Evolutionary conservation across 2,888 invertebrate genomes (phyloP).

Genomic region (Drosophila ezoana): DNA sequence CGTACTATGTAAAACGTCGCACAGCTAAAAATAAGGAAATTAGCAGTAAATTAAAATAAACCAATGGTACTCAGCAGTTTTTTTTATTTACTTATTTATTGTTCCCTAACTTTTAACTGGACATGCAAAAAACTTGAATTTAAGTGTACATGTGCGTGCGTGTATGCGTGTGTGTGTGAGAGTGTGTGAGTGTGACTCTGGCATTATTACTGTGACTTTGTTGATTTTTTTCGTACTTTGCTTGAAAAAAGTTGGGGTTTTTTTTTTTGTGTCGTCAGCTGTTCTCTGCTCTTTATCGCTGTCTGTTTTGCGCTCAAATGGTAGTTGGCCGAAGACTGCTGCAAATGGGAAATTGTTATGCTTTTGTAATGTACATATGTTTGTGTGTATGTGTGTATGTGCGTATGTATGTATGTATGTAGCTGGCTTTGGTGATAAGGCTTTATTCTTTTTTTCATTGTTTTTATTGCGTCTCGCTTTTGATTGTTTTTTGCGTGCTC

Average conservation of each 20-base stretch:
- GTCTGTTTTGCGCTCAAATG: conserved; percentile 41
- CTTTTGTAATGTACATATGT: conserved; percentile 8
- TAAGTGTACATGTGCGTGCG: conserved; percentile 6
- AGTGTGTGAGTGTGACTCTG: conserved; percentile 18
- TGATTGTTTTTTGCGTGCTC: conserved; percentile 46
- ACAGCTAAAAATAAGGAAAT: conserved; percentile 13
- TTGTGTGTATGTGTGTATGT: conserved; percentile 16
- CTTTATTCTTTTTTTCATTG: conserved; percentile 25
- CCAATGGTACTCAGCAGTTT: conserved; percentile 60
- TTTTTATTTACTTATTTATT: conserved; percentile 10
- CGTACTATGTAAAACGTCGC: conserved; percentile 31
- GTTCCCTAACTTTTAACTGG: conserved; percentile 6
- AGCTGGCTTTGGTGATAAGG: conserved; percentile 34
- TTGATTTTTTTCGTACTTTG: conserved; percentile 21
- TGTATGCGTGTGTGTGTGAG: conserved; percentile 8
- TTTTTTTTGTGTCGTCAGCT: conserved; percentile 60
- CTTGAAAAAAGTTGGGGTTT: conserved; percentile 14
- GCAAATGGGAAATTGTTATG: conserved; percentile 36
- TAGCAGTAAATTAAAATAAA: conserved; percentile 56
- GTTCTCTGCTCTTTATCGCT: conserved; percentile 54
- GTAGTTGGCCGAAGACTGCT: conserved; percentile 30
- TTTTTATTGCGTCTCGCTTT: conserved; percentile 57
- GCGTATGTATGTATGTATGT: neutral
- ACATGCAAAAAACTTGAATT: conserved; percentile 15
- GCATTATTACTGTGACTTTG: conserved; percentile 30